Conservation (phyloP, 53 echinoderm and acorn worm species). For the Antedon mediterranea region DNA sequence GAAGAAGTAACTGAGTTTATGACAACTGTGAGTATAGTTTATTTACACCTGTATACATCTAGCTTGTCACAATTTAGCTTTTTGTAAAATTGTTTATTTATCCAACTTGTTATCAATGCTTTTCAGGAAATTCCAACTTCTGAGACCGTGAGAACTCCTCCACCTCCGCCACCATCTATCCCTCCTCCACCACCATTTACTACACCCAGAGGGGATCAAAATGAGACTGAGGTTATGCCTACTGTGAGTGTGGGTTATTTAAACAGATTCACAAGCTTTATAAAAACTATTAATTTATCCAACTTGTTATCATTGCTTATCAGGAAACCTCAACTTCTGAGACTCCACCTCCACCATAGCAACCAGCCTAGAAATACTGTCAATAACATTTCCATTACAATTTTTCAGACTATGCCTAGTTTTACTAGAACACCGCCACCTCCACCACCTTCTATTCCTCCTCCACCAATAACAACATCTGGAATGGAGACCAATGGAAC, state of each 20-base stretch:
- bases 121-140: neutral
- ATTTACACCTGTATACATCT: too few relatives aligned
- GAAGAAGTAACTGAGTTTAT: neutral
- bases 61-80: too few relatives aligned
- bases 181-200: neutral
- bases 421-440: neutral
- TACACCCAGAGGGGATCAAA: neutral
- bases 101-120: too few relatives aligned
- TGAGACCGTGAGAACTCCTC: neutral
- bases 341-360: neutral
- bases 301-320: neutral
- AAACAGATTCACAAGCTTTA: too few relatives aligned
- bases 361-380: too few relatives aligned
- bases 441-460: neutral
- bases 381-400: too few relatives aligned
- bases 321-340: neutral
- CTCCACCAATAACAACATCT: neutral
- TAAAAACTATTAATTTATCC: too few relatives aligned
- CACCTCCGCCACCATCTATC: neutral
- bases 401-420: too few relatives aligned
- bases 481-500: neutral
- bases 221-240: neutral
- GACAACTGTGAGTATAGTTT: neutral
- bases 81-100: too few relatives aligned
- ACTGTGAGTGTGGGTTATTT: neutral